A percentile compares a stretch with the other conserved stretches of the same genome.
Evolutionary conservation across 2,797 vertebrate species (phyloP).

Genomic region (Enteromius fasciolatus): DNA sequence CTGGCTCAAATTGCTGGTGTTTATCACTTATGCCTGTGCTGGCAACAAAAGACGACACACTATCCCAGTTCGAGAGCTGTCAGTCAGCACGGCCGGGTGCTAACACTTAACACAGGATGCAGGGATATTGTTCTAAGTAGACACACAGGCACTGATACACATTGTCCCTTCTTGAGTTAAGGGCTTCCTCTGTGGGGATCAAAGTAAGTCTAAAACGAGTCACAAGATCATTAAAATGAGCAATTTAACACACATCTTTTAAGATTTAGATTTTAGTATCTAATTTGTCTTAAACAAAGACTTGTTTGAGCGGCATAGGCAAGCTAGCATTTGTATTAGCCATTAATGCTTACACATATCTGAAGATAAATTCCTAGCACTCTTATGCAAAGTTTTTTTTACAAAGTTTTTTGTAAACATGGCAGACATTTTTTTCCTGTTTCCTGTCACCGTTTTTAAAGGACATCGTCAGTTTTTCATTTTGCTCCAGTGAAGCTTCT

Average conservation of each 20-base stretch:
- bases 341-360: neutral
- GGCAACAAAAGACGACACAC: slow-evolving; percentile 87
- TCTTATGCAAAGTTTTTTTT: neutral
- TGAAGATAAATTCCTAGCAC: neutral
- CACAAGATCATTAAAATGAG: neutral
- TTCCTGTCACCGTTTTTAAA: neutral
- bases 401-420: neutral
- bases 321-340: neutral
- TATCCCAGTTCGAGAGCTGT: slow-evolving; percentile 91
- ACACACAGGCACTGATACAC: slow-evolving; percentile 24
- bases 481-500: slow-evolving; percentile 5
- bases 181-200: slow-evolving; percentile 41
- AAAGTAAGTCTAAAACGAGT: slow-evolving; percentile 34
- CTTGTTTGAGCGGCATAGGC: neutral
- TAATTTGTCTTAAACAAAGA: neutral
- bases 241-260: neutral
- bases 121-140: slow-evolving; percentile 55
- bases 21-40: slow-evolving; percentile 91
- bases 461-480: neutral
- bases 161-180: slow-evolving; percentile 32
- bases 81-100: slow-evolving; percentile 79
- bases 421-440: neutral
- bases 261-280: neutral
- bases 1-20: slow-evolving; percentile 92
- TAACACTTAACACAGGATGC: slow-evolving; percentile 78